Base-by-base conservation (phyloP, 2,888 invertebrate genomes). In the Pedicia rivosa region DNA sequence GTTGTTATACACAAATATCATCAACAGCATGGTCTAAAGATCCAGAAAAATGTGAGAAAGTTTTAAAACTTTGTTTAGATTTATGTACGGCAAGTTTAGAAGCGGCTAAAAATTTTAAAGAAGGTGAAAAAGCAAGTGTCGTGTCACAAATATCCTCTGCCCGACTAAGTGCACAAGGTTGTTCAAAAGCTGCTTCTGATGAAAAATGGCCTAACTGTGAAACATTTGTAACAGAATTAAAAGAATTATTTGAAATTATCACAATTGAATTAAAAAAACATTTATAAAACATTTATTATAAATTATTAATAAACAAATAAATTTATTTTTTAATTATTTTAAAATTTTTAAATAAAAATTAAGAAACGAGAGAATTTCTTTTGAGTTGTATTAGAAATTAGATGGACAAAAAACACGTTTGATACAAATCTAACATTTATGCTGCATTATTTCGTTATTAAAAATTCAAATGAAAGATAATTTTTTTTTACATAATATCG, bases 1-100 rank as follows among this genome's bases (percentile, higher is more conserved):
- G 78, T 36, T 76, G 78, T 0, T 72, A 69, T 43, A 76, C 77
- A n/a, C 73, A 77, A 55, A 68, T 72, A 6, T 62, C 64, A 14
- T 59, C 53, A 7, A 43, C 46, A 4, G 10, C 30, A 42, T 76
- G 77, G 72, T 57, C 67, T 2, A 67, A 66, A 40, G 67, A 68
- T 44, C 65, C 70, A 1, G 64, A 65, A 1, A 64, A 67, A 4
- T 74, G 76, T 47, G 57, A 66, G 40, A 69, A 72, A 50, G 74
- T 81, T 0, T 55, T 81, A 10, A 58, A 68, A 36, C 53, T 80
- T 7, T 72, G 75, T 27, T 55, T 60, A 14, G 63, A 66, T 35
- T 57, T 81, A 14, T 66, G 74, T 10, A 66, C 74, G 42, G 59
- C 63, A 19, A 72, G 73, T 40, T 49, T 73, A 26, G 65, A 66